A percentile compares a stretch with the other conserved stretches of the same genome.
Conservation (phyloP, 2,113 vertebrate species). For the Columba janthina region DNA sequence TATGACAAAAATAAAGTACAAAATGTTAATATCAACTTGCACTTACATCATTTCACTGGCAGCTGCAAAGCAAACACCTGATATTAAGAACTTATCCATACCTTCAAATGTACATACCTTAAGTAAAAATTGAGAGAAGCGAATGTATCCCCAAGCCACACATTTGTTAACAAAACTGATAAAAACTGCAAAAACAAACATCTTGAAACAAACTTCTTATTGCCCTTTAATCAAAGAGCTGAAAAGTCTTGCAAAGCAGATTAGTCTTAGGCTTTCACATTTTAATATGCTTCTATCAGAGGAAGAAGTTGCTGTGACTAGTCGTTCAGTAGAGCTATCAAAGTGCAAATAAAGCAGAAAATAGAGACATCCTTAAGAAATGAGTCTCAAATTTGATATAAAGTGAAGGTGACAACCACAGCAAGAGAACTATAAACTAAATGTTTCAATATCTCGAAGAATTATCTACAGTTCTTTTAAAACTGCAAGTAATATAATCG, state of each 20-base stretch:
- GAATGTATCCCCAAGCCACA: not conserved
- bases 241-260: constrained; percentile 2
- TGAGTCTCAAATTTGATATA: constrained; percentile 66
- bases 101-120: not conserved
- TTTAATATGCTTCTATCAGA: constrained; percentile 20
- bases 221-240: not conserved
- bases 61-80: not conserved
- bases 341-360: constrained; percentile 78
- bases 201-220: not conserved
- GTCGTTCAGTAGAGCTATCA: constrained; percentile 61
- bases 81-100: not conserved
- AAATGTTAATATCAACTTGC: not conserved
- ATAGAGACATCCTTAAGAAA: constrained; percentile 79
- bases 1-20: not conserved
- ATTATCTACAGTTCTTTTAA: constrained; percentile 51
- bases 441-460: constrained; percentile 49
- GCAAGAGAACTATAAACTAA: constrained; percentile 52
- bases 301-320: constrained; percentile 34
- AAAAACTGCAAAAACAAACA: not conserved
- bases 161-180: not conserved
- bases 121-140: not conserved
- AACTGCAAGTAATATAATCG: constrained; percentile 2
- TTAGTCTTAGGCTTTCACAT: constrained; percentile 9
- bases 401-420: constrained; percentile 75
- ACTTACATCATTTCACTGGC: not conserved